A percentile compares a stretch with the other conserved stretches of the same genome.
Conservation (phyloP, 1,140 invertebrate genomes). For the Yoshiicerus persimilis region DNA sequence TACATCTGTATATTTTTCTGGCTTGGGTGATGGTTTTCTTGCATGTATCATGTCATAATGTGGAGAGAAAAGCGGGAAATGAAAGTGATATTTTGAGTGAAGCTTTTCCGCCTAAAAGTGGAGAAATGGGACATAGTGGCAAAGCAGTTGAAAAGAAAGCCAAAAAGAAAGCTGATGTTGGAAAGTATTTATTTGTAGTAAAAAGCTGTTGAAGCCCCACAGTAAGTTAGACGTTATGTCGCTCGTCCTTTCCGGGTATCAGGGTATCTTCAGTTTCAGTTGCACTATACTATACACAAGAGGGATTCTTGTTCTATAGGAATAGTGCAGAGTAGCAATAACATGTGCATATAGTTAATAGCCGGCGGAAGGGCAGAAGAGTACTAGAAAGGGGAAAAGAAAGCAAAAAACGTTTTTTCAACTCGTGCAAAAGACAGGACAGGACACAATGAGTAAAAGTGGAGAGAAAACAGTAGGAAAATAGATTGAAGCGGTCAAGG, state of each 20-base stretch:
- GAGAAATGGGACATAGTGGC: constrained; percentile 28
- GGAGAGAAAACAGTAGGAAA: constrained; percentile 27
- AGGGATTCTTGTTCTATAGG: not conserved
- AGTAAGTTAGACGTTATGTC: not conserved
- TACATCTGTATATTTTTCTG: not conserved
- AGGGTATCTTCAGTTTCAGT: not conserved
- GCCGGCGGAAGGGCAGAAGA: not conserved
- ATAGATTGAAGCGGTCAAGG: constrained; percentile 50
- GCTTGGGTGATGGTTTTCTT: not conserved
- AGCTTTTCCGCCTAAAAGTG: constrained; percentile 31
- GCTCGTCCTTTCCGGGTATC: not conserved
- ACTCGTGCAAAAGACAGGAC: constrained; percentile 10
- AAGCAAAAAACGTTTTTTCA: constrained; percentile 1
- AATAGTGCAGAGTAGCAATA: not conserved
- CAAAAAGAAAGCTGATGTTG: not conserved
- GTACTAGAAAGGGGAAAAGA: not conserved
- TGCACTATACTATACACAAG: too few species aligned
- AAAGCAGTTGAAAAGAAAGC: not conserved
- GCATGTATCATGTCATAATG: too few species aligned
- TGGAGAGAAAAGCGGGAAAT: constrained; percentile 30
- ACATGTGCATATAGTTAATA: not conserved
- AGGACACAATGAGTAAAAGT: constrained; percentile 10
- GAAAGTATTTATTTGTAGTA: not conserved
- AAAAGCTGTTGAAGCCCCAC: not conserved
- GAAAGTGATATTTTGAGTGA: constrained; percentile 49